Evolutionary conservation across 2,888 invertebrate genomes (phyloP).

Genomic region (Sipha maydis): DNA sequence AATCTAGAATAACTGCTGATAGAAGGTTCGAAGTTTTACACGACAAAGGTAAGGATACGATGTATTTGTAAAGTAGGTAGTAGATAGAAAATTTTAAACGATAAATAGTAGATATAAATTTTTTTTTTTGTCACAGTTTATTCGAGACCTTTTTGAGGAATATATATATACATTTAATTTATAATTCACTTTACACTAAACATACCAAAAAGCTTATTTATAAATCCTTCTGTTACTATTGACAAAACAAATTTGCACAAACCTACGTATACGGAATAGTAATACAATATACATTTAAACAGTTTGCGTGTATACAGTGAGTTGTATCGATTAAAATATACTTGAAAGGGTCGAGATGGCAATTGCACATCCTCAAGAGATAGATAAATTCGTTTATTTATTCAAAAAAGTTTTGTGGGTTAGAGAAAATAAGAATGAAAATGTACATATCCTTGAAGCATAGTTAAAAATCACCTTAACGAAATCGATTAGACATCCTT

Average conservation of each 20-base stretch:
- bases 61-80: background rate
- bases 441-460: conserved; percentile 12
- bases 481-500: conserved; percentile 52
- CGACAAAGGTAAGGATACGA: conserved; percentile 75
- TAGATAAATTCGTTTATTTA: conserved; percentile 45
- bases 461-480: conserved; percentile 43
- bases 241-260: conserved; percentile 35
- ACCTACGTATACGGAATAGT: conserved; percentile 33
- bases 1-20: conserved; percentile 80
- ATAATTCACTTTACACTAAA: background rate
- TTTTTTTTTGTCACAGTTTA: background rate
- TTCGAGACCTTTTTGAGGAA: conserved; percentile 18
- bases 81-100: background rate
- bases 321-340: conserved; percentile 41
- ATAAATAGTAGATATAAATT: background rate
- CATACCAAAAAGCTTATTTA: conserved; percentile 18
- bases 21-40: conserved; percentile 79
- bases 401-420: conserved; percentile 42
- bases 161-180: conserved; percentile 24
- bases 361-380: conserved; percentile 26
- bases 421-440: background rate
- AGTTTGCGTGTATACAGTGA: background rate
- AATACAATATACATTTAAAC: conserved; percentile 30
- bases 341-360: conserved; percentile 36
- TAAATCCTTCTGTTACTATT: conserved; percentile 34